Base-by-base conservation (phyloP, 2,113 vertebrate genomes). In the Malaclemys terrapin region DNA sequence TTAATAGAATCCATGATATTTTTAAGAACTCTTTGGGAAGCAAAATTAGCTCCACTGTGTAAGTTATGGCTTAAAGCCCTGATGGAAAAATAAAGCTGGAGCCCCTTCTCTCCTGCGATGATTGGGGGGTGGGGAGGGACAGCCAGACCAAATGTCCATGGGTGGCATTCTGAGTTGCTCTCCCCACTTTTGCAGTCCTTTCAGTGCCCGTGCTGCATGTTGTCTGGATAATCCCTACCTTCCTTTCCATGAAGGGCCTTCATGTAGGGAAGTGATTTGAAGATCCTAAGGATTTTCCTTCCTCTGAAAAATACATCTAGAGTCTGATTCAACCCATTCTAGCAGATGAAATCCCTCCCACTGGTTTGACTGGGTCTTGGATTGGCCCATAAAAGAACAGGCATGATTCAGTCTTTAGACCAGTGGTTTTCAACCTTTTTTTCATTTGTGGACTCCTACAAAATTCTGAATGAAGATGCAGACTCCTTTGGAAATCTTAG, bases 11-110 rank as follows among this genome's bases (percentile, higher is more conserved):
- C 86, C 84, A 94, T 82, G 87, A 89, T 96, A 87, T 96, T 97
- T 96, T 96, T 93, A 93, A 97, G 94, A 83, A 22, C 69, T 94
- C 94, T 22, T 47, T 54, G 95, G 94, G 93, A 97, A 96, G 88
- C 93, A 87, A 90, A 93, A 93, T 47, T 93, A 53, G 93, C 95
- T 94, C 93, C 94, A 75, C 52, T 85, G 82, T 90, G 93, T 94
- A 94, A 93, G 88, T 35, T 69, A n/a, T n/a, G 35, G 65, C 65
- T 69, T 20, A 35, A 16, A 65, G 14, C 7, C 35, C 35, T 35
- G 31, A 38, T n/a, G 65, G 65, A 17, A 38, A 20, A n/a, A n/a
- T 19, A 38, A 69, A 38, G 16, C 17, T 38, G 65, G 35, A n/a
- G 35, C 65, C 12, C 31, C 35, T 69, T n/a, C 35, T 69, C 65